These are phyloP conservation scores for Ceyx melanurus DNA, from an alignment of 2,113 vertebrate species.

Conservation along the genomic window DNA sequence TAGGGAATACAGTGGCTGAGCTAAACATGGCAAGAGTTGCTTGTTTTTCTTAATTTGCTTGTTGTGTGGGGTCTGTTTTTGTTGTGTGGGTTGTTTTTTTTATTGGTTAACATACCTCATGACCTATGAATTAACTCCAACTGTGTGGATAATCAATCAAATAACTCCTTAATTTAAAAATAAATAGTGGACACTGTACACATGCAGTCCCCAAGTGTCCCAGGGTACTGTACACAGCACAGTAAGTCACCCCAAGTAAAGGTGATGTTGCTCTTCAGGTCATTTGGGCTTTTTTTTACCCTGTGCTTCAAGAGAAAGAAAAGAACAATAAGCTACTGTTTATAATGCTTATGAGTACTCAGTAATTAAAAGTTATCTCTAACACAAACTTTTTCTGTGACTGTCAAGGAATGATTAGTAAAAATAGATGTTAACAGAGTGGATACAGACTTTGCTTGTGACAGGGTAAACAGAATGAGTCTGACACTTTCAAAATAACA, in stretches of 20 bases:
- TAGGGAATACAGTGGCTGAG: background rate
- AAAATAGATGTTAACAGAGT: background rate
- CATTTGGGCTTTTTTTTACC: background rate
- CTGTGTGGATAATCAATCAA: background rate
- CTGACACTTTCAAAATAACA: background rate
- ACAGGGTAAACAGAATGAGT: background rate
- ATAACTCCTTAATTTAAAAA: background rate
- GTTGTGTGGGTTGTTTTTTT: background rate
- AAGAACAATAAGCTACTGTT: background rate
- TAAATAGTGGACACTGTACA: background rate
- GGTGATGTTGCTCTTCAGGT: background rate
- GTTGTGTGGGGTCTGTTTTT: background rate
- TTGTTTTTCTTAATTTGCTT: background rate
- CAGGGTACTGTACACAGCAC: background rate
- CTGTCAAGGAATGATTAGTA: background rate
- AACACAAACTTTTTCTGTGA: background rate
- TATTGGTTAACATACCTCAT: background rate
- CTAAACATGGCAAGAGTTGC: background rate
- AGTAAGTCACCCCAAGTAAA: background rate
- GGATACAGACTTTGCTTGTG: background rate
- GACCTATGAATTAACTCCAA: background rate
- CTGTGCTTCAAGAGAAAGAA: background rate
- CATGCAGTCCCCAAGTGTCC: background rate
- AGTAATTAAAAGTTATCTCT: background rate
- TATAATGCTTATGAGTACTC: background rate